Evolutionary conservation across 2,888 invertebrate species (phyloP), one percentile per base, ranked within the genome.

Genomic region (Spatulosminthurus flaviceps): DNA sequence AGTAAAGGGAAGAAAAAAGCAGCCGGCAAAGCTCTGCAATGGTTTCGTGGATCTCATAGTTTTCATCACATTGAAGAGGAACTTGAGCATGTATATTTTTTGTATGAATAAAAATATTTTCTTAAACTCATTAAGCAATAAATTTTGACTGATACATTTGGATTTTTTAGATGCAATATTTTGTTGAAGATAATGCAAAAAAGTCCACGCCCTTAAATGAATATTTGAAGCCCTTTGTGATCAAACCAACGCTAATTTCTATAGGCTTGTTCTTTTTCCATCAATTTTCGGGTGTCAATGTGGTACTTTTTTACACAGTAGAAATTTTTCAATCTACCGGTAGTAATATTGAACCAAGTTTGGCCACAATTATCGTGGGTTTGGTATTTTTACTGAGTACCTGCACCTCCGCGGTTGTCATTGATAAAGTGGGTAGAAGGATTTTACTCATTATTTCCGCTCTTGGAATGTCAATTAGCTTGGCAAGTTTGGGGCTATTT

Each of bases 231-330:
- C 79, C 80, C 0, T 71, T 77, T n/a, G 80, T 93, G 7, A 90
- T 91, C 61, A 92, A 90, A 86, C 95, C 95, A 0, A 89, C 96
- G 78, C 87, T 93, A 72, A 92, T 94, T 73, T 92, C 92, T 1
- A 89, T 94, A 34, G 92, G 93, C 21, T 91, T 95, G 80, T 94
- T 96, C 92, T 90, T 93, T 86, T 94, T 94, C 88, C 95, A 95
- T 86, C 95, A 95, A 87, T 21, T 69, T 72, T 81, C 93, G 81
- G 95, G 95, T 77, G 91, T 95, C 84, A 95, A 95, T 88, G 94
- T 94, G 0, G 93, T 95, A 81, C 93, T 95, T 83, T 95, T 95
- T 88, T 94, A 90, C 86, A 92, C 91, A 0, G 90, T 91, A 75
- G 90, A 90, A 72, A 95, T 95, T 85, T 95, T 95, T 88, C 80